Conservation (phyloP, 35 echinoderm and acorn worm species). For the Holothuria glaberrima region DNA sequence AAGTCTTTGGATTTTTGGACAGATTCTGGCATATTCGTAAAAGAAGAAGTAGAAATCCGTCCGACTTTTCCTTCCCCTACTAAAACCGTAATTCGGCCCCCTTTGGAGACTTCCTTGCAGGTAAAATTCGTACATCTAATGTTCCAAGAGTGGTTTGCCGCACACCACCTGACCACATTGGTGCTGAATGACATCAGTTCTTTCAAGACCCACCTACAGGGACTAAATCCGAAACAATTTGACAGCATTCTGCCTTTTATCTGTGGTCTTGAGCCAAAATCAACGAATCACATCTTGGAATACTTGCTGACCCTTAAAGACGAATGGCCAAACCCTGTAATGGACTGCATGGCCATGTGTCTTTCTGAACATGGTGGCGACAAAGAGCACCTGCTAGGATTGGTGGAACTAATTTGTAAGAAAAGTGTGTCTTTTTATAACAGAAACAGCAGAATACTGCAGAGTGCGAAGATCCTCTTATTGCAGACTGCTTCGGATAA, state of each 20-base stretch:
- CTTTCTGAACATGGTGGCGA: slow-evolving; percentile 24
- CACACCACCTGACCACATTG: slow-evolving; percentile 3
- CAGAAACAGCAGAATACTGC: slow-evolving; percentile 29
- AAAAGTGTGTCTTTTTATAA: slow-evolving; percentile 39
- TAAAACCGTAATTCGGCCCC: too few relatives aligned
- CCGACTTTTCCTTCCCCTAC: not conserved
- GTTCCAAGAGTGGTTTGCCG: slow-evolving; percentile 49
- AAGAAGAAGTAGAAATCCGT: not conserved
- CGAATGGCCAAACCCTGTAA: slow-evolving; percentile 27
- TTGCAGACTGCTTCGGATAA: slow-evolving; percentile 26
- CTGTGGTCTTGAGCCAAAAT: slow-evolving; percentile 18
- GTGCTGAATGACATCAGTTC: not conserved
- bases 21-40: slow-evolving; percentile 31
- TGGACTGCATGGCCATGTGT: slow-evolving; percentile 43
- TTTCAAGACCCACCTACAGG: slow-evolving; percentile 1
- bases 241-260: slow-evolving; percentile 33
- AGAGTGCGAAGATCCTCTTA: slow-evolving; percentile 17
- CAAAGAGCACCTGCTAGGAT: not conserved
- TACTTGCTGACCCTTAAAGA: slow-evolving; percentile 34
- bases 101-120: not conserved
- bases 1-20: slow-evolving; percentile 43
- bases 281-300: slow-evolving; percentile 22
- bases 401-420: slow-evolving; percentile 23
- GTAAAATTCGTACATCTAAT: slow-evolving; percentile 18
- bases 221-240: slow-evolving; percentile 20